Percentiles rank a stretch among this genome's conserved stretches.
phyloP scores from a whole-genome alignment of 2,888 invertebrate species.

The Andrena chrysosceles region DNA sequence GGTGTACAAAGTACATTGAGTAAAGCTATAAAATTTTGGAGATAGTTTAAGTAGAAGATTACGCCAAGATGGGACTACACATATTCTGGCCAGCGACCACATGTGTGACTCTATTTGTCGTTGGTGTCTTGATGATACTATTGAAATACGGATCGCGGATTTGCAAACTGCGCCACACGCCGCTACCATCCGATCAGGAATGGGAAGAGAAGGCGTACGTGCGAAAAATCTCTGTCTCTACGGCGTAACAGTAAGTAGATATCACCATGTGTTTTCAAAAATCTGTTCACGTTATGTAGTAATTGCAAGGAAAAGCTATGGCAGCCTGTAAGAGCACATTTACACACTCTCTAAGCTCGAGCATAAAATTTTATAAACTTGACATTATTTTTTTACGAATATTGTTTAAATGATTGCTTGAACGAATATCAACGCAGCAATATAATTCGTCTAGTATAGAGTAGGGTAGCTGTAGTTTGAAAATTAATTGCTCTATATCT shows the following conservation, averaged over 20 bases:
- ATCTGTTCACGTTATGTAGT: conserved; percentile 10
- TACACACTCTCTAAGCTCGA: background rate
- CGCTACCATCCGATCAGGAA: conserved; percentile 88
- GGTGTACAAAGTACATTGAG: conserved; percentile 17
- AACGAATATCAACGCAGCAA: conserved; percentile 26
- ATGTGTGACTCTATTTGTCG: conserved; percentile 90
- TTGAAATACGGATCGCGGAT: conserved; percentile 91
- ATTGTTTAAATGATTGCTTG: background rate
- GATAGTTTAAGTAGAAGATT: background rate
- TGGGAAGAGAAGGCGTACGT: conserved; percentile 89
- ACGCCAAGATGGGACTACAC: conserved; percentile 88
- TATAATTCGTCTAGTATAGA: conserved; percentile 8
- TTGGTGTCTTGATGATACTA: conserved; percentile 91
- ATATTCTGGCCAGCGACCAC: conserved; percentile 92
- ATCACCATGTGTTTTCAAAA: conserved; percentile 33
- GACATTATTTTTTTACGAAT: background rate
- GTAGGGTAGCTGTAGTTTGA: conserved; percentile 35
- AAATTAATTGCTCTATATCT: conserved; percentile 25
- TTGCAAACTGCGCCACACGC: conserved; percentile 90
- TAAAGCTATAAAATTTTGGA: conserved; percentile 9
- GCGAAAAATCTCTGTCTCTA: conserved; percentile 81
- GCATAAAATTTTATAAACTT: background rate
- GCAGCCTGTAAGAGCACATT: conserved; percentile 14
- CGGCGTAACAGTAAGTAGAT: conserved; percentile 71
- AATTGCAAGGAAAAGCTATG: conserved; percentile 15